These are phyloP conservation scores for Elaphurus davidianus DNA, from an alignment of 2,113 vertebrate species.

Conservation along the genomic window DNA sequence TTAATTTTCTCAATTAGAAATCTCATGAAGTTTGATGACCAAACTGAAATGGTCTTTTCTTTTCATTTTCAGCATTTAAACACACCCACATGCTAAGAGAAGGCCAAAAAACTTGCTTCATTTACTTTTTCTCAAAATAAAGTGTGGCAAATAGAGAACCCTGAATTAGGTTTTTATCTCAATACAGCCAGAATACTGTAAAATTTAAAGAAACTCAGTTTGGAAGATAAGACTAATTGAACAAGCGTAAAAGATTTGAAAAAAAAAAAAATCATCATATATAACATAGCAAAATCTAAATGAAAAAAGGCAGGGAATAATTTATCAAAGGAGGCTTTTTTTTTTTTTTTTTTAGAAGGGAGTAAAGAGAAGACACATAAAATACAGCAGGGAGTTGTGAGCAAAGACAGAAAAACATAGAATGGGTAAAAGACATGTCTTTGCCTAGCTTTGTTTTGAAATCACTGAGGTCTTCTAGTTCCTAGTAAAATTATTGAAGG, in stretches of 20 bases:
- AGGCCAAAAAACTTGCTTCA: neutral
- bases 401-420: neutral
- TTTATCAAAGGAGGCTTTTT: neutral
- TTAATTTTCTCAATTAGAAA: neutral
- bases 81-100: neutral
- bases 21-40: neutral
- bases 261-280: neutral
- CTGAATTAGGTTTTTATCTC: neutral
- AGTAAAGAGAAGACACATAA: neutral
- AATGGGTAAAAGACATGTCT: neutral
- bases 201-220: neutral
- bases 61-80: neutral
- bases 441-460: neutral
- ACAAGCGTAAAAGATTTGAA: neutral
- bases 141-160: neutral
- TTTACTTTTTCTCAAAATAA: slow-evolving; percentile 2
- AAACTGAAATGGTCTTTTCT: neutral
- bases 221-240: neutral
- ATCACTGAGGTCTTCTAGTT: neutral
- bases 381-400: neutral
- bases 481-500: neutral
- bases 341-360: neutral
- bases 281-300: neutral
- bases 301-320: neutral
- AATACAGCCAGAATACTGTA: neutral